These are phyloP conservation scores for Nasonovia ribisnigri DNA, from an alignment of 2,888 invertebrate genomes.

Conservation along the genomic window DNA sequence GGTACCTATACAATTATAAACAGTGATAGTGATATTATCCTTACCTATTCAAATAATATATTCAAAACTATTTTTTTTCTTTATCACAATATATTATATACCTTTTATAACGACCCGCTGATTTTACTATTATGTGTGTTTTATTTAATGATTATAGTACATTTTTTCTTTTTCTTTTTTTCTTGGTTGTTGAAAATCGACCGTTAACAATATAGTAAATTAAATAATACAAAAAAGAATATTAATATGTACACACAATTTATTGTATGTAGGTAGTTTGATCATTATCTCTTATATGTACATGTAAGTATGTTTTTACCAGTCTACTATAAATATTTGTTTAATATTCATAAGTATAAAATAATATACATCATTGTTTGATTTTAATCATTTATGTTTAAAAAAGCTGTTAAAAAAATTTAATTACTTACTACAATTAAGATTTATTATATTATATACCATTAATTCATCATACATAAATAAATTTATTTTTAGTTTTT, in stretches of 20 bases:
- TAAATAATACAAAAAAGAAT: background rate
- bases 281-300: background rate
- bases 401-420: background rate
- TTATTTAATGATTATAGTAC: background rate
- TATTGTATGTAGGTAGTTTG: background rate
- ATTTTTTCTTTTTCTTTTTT: background rate
- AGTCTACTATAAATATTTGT: background rate
- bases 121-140: background rate
- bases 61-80: background rate
- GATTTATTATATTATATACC: background rate
- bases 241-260: background rate
- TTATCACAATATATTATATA: background rate
- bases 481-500: constrained; percentile 75
- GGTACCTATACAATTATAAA: background rate
- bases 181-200: background rate
- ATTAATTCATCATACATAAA: background rate
- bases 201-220: background rate
- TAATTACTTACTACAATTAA: background rate
- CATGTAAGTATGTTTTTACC: background rate
- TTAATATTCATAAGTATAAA: background rate
- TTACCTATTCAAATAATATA: background rate
- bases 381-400: background rate
- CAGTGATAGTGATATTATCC: background rate
- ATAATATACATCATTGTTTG: background rate
- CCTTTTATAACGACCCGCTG: background rate